Conservation (phyloP, 2,888 invertebrate genomes). For the Drosophila macrospina region DNA sequence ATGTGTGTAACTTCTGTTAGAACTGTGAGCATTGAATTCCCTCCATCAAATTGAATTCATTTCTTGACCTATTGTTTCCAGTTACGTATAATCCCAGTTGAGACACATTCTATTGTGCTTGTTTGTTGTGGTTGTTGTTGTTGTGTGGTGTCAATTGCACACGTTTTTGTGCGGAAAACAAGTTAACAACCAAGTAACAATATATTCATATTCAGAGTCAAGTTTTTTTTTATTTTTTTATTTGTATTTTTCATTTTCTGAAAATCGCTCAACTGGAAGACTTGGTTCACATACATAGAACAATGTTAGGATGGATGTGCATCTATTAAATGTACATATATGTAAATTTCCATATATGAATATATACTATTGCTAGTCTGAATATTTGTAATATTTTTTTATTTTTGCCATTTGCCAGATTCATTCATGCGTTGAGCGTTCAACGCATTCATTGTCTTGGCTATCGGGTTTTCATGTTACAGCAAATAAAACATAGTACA, state of each 20-base stretch:
- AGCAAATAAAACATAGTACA: slow-evolving; percentile 26
- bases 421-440: slow-evolving; percentile 39
- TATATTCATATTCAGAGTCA: slow-evolving; percentile 25
- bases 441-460: slow-evolving; percentile 36
- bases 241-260: no score
- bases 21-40: background rate
- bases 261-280: slow-evolving; percentile 44
- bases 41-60: slow-evolving; percentile 16
- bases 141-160: slow-evolving; percentile 31
- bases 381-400: slow-evolving; percentile 8
- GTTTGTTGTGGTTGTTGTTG: no score
- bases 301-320: background rate
- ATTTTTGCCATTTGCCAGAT: no score
- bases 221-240: no score
- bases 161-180: slow-evolving; percentile 24
- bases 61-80: slow-evolving; percentile 39
- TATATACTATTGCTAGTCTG: slow-evolving; percentile 4
- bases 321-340: slow-evolving; percentile 9
- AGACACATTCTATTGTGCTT: slow-evolving; percentile 3
- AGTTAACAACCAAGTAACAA: slow-evolving; percentile 32
- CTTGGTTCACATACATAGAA: slow-evolving; percentile 44
- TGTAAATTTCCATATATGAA: slow-evolving; percentile 3
- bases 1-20: background rate
- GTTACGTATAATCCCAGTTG: background rate
- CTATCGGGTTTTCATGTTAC: slow-evolving; percentile 25